phyloP scores from a whole-genome alignment of 2,888 invertebrate genomes.

The Ophioninae sp. region DNA sequence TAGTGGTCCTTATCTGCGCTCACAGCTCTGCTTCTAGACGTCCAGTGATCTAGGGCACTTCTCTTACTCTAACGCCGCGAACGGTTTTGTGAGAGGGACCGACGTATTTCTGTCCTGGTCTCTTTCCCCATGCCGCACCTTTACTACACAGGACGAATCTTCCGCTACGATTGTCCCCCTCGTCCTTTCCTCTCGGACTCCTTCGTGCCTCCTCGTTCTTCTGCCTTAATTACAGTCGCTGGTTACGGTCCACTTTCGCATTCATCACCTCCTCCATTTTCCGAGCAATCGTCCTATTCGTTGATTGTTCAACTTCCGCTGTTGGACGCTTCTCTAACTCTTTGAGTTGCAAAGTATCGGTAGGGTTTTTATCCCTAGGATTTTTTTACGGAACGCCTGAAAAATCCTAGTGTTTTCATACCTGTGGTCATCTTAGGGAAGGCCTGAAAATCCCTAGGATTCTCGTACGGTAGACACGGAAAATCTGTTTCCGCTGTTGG shows the following conservation, averaged over 20 bases:
- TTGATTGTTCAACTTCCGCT: background rate
- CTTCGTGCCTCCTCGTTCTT: constrained; percentile 61
- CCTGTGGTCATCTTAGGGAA: too few species aligned
- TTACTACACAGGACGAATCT: constrained; percentile 45
- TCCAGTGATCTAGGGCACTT: constrained; percentile 80
- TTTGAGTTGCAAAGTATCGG: background rate
- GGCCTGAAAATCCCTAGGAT: too few species aligned
- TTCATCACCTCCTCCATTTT: constrained; percentile 39
- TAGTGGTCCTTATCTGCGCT: constrained; percentile 81
- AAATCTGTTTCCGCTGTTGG: too few species aligned
- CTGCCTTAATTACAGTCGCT: constrained; percentile 75
- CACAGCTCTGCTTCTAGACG: constrained; percentile 80
- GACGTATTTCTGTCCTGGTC: constrained; percentile 58
- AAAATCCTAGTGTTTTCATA: too few species aligned
- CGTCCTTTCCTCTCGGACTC: constrained; percentile 54
- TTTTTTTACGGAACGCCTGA: too few species aligned
- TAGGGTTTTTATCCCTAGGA: too few species aligned
- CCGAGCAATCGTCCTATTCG: background rate
- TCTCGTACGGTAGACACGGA: too few species aligned
- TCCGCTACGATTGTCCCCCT: constrained; percentile 60
- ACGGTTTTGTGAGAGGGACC: constrained; percentile 43
- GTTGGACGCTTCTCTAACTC: background rate
- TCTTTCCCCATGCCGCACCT: constrained; percentile 50
- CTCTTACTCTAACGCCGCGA: constrained; percentile 67
- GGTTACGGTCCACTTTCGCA: constrained; percentile 57